Conservation (phyloP, 2,797 vertebrate species). For the Myoxocephalus aenaeus region DNA sequence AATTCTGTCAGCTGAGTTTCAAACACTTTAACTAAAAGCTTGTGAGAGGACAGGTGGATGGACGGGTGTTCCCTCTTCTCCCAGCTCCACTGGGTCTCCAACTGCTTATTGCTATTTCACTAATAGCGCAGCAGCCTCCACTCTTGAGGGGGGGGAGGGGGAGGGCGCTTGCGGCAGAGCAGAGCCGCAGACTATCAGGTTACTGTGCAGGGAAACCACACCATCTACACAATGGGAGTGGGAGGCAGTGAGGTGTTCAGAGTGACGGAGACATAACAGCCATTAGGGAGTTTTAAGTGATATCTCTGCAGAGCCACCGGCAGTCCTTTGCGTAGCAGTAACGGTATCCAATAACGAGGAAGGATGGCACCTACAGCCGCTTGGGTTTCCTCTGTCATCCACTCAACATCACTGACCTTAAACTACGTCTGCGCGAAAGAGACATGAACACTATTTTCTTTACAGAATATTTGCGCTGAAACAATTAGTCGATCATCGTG, state of each 20-base stretch:
- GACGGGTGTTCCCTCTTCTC: conserved; percentile 4
- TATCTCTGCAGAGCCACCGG: conserved; percentile 52
- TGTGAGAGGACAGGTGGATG: neutral
- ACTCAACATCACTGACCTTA: conserved; percentile 17
- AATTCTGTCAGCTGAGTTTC: neutral
- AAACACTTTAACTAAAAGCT: neutral
- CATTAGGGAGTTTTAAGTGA: conserved; percentile 50
- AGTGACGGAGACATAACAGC: conserved; percentile 49
- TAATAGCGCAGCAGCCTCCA: conserved; percentile 55
- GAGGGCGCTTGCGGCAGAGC: conserved; percentile 37
- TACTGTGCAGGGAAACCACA: conserved; percentile 43
- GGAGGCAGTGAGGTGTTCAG: conserved; percentile 33
- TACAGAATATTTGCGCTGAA: neutral
- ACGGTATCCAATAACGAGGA: conserved; percentile 39
- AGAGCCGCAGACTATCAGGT: conserved; percentile 56
- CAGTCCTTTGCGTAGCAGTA: conserved; percentile 11
- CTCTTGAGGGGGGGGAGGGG: conserved; percentile 13
- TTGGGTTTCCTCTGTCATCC: conserved; percentile 19
- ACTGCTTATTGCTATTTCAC: conserved; percentile 61
- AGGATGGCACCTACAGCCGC: conserved; percentile 20
- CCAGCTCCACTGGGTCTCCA: conserved; percentile 25
- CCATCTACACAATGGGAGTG: conserved; percentile 24
- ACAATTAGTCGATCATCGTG: neutral
- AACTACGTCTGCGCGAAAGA: neutral
- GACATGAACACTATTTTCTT: neutral